Base-by-base conservation (phyloP, 2,797 vertebrate genomes). In the Sebastes diaconus region DNA sequence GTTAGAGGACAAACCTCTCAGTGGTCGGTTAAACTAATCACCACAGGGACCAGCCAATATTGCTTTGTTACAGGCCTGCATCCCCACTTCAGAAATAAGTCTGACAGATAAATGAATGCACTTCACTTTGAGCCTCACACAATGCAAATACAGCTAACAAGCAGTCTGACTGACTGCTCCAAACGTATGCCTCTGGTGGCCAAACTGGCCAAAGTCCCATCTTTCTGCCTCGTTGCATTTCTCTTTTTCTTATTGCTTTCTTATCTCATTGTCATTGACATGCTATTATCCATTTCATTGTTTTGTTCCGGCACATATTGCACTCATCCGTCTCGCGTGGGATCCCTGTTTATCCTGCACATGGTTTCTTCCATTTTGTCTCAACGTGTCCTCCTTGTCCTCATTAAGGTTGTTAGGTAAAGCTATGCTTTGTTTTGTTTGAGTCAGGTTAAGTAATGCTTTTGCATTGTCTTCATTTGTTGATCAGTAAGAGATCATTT, bases 11-110 rank as follows among this genome's bases (percentile, higher is more conserved):
- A 90, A 91, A 91, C 81, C 88, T 91, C 91, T 93, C 91, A 78
- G 90, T 88, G 94, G 92, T 92, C 87, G 82, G 90, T 93, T 94
- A 94, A 93, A 93, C 93, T 94, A 94, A 95, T 94, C 94, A 93
- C 95, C 87, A 46, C 68, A 65, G 93, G 94, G 90, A 94, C 80
- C 71, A 36, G 70, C 34, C 34, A 60, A 67, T 68, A 57, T 68
- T 71, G 64, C 81, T 90, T 81, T 67, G 52, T 83, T 80, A 32
- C 83, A 72, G 52, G 22, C 83, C 80, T 58, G 80, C 79, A 80
- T 83, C 73, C 74, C 76, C 73, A 34, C 77, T 84, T 91, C 78
- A 88, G 87, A 87, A 85, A 85, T 81, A 81, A 83, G 77, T 68
- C 77, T 70, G 84, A 76, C 72, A 82, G 75, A 83, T 34, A 87